phyloP scores from a whole-genome alignment of 2,888 invertebrate genomes.

The Hesperia comma region DNA sequence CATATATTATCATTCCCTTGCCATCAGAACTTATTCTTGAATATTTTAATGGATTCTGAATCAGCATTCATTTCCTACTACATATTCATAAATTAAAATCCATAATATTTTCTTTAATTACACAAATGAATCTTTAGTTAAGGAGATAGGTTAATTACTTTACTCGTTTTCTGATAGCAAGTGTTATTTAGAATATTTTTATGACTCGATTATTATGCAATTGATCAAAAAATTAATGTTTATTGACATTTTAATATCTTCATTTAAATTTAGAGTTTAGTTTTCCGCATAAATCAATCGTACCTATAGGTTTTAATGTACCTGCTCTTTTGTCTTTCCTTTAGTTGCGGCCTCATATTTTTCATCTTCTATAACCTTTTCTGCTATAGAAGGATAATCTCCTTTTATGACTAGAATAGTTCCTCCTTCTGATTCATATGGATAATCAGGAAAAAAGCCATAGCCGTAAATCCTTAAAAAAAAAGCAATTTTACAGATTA shows the following conservation, averaged over 20 bases:
- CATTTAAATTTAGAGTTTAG: not conserved
- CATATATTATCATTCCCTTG: too few relatives aligned
- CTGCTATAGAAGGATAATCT: constrained; percentile 64
- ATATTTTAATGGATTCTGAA: too few relatives aligned
- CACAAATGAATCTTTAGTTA: too few relatives aligned
- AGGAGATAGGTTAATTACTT: too few relatives aligned
- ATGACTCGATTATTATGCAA: too few relatives aligned
- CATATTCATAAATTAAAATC: too few relatives aligned
- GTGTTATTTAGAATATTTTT: too few relatives aligned
- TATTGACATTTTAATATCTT: not conserved
- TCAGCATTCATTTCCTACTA: too few relatives aligned
- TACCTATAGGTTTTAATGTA: constrained; percentile 23
- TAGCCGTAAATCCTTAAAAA: constrained; percentile 59
- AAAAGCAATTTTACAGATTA: not conserved
- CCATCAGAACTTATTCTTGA: too few relatives aligned
- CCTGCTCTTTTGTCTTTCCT: constrained; percentile 58
- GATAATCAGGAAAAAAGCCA: constrained; percentile 74
- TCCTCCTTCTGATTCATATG: constrained; percentile 74
- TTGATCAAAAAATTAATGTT: not conserved
- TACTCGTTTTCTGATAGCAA: too few relatives aligned
- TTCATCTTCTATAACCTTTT: constrained; percentile 57
- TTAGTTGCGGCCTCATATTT: constrained; percentile 44
- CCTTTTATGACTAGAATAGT: constrained; percentile 74
- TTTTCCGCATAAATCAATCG: too few relatives aligned
- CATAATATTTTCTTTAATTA: too few relatives aligned